Evolutionary conservation across 1,140 invertebrate genomes (phyloP), one percentile per base, ranked within the genome.

Genomic region (Drosophila equinoxialis): DNA sequence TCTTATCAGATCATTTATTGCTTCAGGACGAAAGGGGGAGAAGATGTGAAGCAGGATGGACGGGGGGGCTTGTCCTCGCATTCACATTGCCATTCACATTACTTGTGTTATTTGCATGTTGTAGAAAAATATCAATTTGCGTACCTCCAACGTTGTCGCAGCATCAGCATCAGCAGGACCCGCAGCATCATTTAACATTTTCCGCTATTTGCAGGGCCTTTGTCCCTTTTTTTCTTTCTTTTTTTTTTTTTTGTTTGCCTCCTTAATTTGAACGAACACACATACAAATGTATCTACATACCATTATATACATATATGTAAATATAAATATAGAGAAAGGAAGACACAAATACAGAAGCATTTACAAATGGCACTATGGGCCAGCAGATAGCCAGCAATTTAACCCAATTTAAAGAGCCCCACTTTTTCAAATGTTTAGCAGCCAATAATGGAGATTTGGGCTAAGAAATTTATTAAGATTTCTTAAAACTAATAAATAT

Each of bases 111-210:
- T 87, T 87, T 87, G 83, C 83, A 87, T 87, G 83, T 89, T 77
- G 84, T 87, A 89, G 83, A 87, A 87, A 87, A 87, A 87, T 87
- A 87, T 87, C 83, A 87, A 87, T 87, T 87, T 87, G 83, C 83
- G 83, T 86, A 87, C 83, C 81, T 84, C 79, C 81, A 80, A 77
- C 74, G 78, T 45, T 65, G 61, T 67, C 65, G 74, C 23, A 33
- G 63, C 57, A 63, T 57, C 59, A 54, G 55, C 14, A 48, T 17
- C 45, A 51, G 45, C 64, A 33, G 42, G 63, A 64, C 48, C 64
- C 41, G 30, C 68, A 70, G 71, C 79, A 67, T 59, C 83, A 80
- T 89, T 87, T 87, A 87, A 89, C 83, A 87, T 87, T 87, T 87
- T 87, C 83, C 83, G 83, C 84, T 89, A 83, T 80, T 87, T 87